phyloP scores from a whole-genome alignment of 2,797 vertebrate genomes.

The Leptatherina wallacei region DNA sequence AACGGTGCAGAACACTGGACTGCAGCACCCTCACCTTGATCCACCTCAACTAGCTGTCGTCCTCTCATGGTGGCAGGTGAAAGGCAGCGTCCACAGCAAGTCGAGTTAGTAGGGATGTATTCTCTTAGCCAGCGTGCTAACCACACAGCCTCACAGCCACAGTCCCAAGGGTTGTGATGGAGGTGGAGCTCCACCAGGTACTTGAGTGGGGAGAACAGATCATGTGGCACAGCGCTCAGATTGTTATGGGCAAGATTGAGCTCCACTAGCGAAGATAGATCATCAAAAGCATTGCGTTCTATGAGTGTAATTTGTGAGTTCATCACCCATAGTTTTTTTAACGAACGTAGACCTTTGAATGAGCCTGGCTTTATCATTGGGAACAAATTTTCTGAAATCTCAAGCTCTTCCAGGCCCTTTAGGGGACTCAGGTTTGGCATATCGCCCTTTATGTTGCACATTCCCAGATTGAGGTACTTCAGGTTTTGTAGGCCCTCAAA shows the following conservation, averaged over 20 bases:
- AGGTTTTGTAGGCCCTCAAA: constrained; percentile 97
- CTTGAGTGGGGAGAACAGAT: constrained; percentile 92
- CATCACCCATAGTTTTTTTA: constrained; percentile 98
- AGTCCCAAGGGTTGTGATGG: constrained; percentile 98
- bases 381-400: constrained; percentile 97
- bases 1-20: constrained; percentile 96
- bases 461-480: constrained; percentile 98
- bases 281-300: constrained; percentile 96
- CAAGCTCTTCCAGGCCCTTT: constrained; percentile 94
- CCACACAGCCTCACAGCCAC: constrained; percentile 96
- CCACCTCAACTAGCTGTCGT: constrained; percentile 93
- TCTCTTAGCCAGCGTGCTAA: constrained; percentile 94
- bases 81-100: constrained; percentile 96
- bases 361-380: constrained; percentile 92
- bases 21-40: constrained; percentile 89
- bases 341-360: constrained; percentile 90
- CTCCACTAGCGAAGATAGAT: constrained; percentile 91
- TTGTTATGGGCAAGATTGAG: constrained; percentile 98
- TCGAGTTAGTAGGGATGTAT: constrained; percentile 95
- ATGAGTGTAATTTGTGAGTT: constrained; percentile 94
- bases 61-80: constrained; percentile 92
- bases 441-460: constrained; percentile 95
- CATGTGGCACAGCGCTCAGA: constrained; percentile 93
- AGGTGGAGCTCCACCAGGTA: constrained; percentile 96
- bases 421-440: constrained; percentile 95